Base-by-base conservation (phyloP, 2,113 vertebrate genomes). In the Myodes glareolus region DNA sequence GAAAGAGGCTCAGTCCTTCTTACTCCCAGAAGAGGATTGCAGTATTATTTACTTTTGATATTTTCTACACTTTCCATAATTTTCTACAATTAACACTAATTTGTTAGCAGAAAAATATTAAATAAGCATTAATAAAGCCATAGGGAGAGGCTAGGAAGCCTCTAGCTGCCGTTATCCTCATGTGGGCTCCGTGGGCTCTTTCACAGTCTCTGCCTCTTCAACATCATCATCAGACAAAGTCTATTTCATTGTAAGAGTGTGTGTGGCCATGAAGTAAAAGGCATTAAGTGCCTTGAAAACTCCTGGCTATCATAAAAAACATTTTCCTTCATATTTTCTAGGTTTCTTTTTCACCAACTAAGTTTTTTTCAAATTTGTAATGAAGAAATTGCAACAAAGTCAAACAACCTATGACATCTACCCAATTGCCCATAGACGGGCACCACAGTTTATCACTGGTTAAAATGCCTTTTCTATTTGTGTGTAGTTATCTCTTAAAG, bases 261-360 rank as follows among this genome's bases (percentile, higher is more conserved):
- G 6, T 39, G 16, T 55, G 45, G 29, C 47, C 10, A 5, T 33
- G 36, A 68, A 68, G 31, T 50, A 78, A 78, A 81, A 87, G 68
- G n/a, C 39, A 42, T 42, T 70, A 96, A 87, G 89, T 70, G 4
- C 29, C 19, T 27, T 81, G 25, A 97, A 95, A 95, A 68, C 14
- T 33, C 31, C 9, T 39, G 9, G 19, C 23, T 70, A 72, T 81
- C 23, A 93, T 75, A 84, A 73, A 39, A 75, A 65, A 12, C 4
- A 50, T 61, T 84, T 80, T 45, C n/a, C 31, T 76, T 96, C 50
- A 55, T 42, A 29, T 81, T 94, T 80, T 70, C 58, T 87, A 81
- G 45, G 5, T 25, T 88, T 80, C 27, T 90, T 95, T 90, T 73
- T 84, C 5, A n/a, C 50, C 90, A 76, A 36, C 65, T 77, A 42